Evolutionary conservation across 1,140 invertebrate genomes (phyloP), one percentile per base, ranked within the genome.

Genomic region (Panagrolaimus sp.): DNA sequence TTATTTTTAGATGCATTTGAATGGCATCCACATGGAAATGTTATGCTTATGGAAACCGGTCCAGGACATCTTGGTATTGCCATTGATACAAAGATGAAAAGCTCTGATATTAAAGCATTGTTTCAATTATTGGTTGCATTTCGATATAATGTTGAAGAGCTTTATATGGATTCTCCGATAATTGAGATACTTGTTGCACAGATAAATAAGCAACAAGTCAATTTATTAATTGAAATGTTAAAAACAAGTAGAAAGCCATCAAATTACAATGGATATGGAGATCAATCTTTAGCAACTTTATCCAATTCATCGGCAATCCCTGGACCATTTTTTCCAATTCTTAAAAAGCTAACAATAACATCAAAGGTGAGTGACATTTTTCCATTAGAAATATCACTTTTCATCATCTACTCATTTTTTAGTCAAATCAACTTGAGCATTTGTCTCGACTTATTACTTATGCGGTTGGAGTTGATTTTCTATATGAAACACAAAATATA

Each of bases 341-440:
- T 79, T 2, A 82, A 82, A 44, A 75, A 80, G 20, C 67, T 79
- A 8, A 82, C 80, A 25, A 73, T 79, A 13, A 79, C 80, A 9
- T 77, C 78, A n/a, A 73, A 79, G 67, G 77, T 78, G 70, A 74
- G 46, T 67, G 23, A 42, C 45, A 27, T 47, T 14, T 11, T 44
- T 46, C 20, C 16, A 63, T 1, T 8, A 13, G 70, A 70, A 16
- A 45, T 45, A n/a, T 43, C 8, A 11, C 3, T 51, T 43, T 9
- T 44, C n/a, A 53, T 14, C 0, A 5, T 38, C 45, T 8, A 9
- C 16, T n/a, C n/a, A n/a, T n/a, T 9, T 57, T 78, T 75, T 51
- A 79, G 77, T 74, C 80, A 13, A 74, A 82, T 23, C 76, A 79
- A 62, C 71, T 79, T 31, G 69, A 82, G 31, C 71, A 79, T 68